Conservation (phyloP, 2,113 vertebrate species). For the Peromyscus maniculatus region DNA sequence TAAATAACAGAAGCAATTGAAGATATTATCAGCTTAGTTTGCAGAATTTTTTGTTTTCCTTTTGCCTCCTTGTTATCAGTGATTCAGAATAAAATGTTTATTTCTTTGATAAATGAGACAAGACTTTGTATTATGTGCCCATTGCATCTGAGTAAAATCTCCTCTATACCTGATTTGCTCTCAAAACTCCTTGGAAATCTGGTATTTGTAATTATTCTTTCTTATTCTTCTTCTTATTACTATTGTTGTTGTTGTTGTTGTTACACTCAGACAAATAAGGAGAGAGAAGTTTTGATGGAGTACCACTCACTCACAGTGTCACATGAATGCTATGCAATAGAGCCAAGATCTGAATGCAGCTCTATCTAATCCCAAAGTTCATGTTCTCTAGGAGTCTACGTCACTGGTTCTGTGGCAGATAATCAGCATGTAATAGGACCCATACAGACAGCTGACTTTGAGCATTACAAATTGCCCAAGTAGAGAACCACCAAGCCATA, state of each 20-base stretch:
- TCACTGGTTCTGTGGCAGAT: background rate
- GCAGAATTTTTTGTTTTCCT: background rate
- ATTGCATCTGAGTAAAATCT: background rate
- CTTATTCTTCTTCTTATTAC: background rate
- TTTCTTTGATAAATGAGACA: background rate
- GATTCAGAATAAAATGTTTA: background rate
- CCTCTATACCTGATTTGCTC: background rate
- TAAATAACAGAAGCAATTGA: background rate
- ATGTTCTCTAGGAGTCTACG: rapidly evolving
- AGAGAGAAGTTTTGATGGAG: background rate
- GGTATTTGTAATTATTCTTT: background rate
- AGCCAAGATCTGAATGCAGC: background rate
- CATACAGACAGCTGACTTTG: background rate
- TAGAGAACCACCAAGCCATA: no score
- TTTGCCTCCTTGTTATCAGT: constrained; percentile 37
- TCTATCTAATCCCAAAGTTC: background rate
- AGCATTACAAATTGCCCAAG: background rate
- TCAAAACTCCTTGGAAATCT: background rate
- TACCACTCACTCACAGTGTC: background rate
- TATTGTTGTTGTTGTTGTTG: background rate
- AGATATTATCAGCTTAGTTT: constrained; percentile 15
- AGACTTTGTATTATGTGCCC: background rate
- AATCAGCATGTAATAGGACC: background rate
- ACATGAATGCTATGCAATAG: background rate
- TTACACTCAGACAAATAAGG: background rate